phyloP scores from a whole-genome alignment of 2,888 invertebrate genomes.

The Polia nebulosa region DNA sequence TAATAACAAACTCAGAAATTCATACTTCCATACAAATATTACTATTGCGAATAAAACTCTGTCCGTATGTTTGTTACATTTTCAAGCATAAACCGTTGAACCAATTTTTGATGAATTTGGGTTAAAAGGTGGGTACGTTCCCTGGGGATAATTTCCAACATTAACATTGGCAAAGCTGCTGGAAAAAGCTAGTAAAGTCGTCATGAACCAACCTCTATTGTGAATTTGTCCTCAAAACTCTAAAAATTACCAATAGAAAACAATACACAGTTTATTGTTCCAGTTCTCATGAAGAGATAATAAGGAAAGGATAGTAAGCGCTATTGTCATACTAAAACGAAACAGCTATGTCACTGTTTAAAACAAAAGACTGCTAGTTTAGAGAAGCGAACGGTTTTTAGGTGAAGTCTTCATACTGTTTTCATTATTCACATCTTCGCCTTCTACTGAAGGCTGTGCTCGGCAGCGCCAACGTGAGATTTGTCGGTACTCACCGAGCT shows the following conservation, averaged over 20 bases:
- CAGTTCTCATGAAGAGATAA: no score
- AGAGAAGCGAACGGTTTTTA: slow-evolving; percentile 3
- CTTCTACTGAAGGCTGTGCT: slow-evolving; percentile 18
- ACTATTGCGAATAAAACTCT: neutral
- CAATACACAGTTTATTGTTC: neutral
- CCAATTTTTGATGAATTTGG: neutral
- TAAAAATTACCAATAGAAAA: neutral
- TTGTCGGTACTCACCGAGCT: slow-evolving; percentile 30
- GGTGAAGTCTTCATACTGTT: slow-evolving; percentile 22
- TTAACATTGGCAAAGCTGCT: neutral
- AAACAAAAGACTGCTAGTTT: slow-evolving; percentile 1
- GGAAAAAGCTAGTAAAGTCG: neutral
- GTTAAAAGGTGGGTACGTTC: no score
- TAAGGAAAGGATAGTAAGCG: neutral
- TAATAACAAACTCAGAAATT: neutral
- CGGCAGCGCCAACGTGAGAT: slow-evolving; percentile 25
- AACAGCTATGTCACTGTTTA: neutral
- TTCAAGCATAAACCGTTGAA: neutral
- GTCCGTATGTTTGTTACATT: neutral
- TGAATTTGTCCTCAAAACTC: neutral
- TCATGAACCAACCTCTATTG: neutral
- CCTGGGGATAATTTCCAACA: neutral
- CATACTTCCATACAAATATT: neutral
- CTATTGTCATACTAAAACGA: neutral
- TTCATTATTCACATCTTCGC: slow-evolving; percentile 44